Base-by-base conservation (phyloP, 2,888 invertebrate genomes). In the Globia sparganii region DNA sequence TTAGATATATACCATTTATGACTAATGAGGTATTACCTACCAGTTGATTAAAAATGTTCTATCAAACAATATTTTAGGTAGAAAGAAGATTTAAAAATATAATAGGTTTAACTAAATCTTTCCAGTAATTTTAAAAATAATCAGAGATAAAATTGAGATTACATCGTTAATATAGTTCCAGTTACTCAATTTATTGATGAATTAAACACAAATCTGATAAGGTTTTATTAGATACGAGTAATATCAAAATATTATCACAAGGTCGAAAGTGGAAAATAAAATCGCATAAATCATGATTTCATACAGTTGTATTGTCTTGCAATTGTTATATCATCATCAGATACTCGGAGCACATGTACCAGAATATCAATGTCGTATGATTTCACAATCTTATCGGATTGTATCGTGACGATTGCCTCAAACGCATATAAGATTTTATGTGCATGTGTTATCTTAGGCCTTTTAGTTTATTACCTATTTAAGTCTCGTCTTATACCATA, bases 321-420 rank as follows among this genome's bases (percentile, higher is more conserved):
- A 72, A 77, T 66, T 78, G 85, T 89, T 91, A 89, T 88, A 88
- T 91, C 90, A 91, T 85, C 78, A 81, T 67, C 62, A 76, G 78
- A 86, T 79, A 80, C 65, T 53, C 66, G n/a, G 53, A 78, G 72
- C 88, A 82, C 82, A 85, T 86, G 81, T 81, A 78, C 86, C 61
- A 72, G 74, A 86, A 89, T 90, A 92, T 91, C 93, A 90, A 88
- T 92, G 91, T 95, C 94, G 92, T 93, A 92, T 91, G 93, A 94
- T 93, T 93, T 90, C 87, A 84, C 90, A 93, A 95, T 95, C 95
- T 95, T 93, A 95, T 95, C 94, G 80, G 78, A 69, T 86, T 87
- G 81, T 90, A 86, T 89, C 87, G 87, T 89, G 87, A 90, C 74
- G 87, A 85, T 87, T 87, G 80, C 71, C 64, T 75, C 58, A 76